phyloP scores from a whole-genome alignment of 2,113 vertebrate species.

The zebrafish (Danio rerio) region GRCz12tu NC_133192.1:55236501-55237000 shows the following conservation, averaged over 20 bases:
- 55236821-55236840: conserved; percentile 58
- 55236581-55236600: conserved; percentile 73
- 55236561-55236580: conserved; percentile 49
- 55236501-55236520: conserved; percentile 1
- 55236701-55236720: conserved; percentile 69
- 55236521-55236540: conserved; percentile 52
- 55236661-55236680: conserved; percentile 62
- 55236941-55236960: not conserved
- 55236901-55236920: not conserved
- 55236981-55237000: conserved; percentile 35
- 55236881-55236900: not conserved
- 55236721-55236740: conserved; percentile 69
- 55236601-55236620: conserved; percentile 68
- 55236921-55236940: not conserved
- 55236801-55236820: conserved; percentile 55
- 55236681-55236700: conserved; percentile 76
- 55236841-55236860: conserved; percentile 16
- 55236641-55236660: conserved; percentile 57
- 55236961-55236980: conserved; percentile 20
- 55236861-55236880: not conserved
- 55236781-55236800: conserved; percentile 64
- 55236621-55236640: not conserved
- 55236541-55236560: no score
- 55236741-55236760: conserved; percentile 64
- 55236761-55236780: conserved; percentile 60